A percentile compares a stretch with the other conserved stretches of the same genome.
Conservation (phyloP, 2,888 invertebrate genomes). For the Acanthosepion lycidas region DNA sequence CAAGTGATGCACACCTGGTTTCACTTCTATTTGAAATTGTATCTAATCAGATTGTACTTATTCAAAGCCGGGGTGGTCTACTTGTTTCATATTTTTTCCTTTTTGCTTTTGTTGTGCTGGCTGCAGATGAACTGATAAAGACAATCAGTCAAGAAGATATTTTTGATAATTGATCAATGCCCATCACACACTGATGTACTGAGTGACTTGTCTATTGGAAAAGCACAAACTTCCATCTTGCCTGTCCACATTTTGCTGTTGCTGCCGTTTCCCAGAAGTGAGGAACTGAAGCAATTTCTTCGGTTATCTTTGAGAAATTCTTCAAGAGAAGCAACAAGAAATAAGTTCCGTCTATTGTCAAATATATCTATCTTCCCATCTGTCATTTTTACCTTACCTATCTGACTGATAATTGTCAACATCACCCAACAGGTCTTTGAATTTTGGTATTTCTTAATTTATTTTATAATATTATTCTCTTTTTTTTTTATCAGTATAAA, state of each 20-base stretch:
- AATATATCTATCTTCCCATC: too few relatives aligned
- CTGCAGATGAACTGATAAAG: conserved; percentile 12
- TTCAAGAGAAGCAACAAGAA: too few relatives aligned
- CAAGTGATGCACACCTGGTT: background rate
- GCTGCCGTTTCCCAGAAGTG: background rate
- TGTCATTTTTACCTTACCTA: too few relatives aligned
- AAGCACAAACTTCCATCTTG: background rate
- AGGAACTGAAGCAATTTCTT: background rate
- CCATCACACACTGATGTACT: background rate
- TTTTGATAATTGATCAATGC: background rate
- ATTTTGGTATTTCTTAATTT: too few relatives aligned
- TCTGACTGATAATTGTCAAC: too few relatives aligned
- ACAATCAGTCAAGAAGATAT: background rate
- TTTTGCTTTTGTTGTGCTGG: background rate
- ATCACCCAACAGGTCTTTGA: too few relatives aligned
- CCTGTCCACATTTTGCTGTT: background rate
- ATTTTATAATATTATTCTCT: too few relatives aligned
- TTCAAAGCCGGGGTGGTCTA: background rate
- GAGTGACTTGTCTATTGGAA: background rate
- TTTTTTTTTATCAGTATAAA: too few relatives aligned
- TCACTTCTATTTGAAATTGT: background rate
- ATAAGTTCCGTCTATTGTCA: too few relatives aligned
- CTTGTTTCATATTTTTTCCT: background rate
- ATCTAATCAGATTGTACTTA: background rate
- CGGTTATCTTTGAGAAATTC: too few relatives aligned